These are phyloP conservation scores for Maconellicoccus hirsutus DNA, from an alignment of 1,140 invertebrate species.

Conservation along the genomic window DNA sequence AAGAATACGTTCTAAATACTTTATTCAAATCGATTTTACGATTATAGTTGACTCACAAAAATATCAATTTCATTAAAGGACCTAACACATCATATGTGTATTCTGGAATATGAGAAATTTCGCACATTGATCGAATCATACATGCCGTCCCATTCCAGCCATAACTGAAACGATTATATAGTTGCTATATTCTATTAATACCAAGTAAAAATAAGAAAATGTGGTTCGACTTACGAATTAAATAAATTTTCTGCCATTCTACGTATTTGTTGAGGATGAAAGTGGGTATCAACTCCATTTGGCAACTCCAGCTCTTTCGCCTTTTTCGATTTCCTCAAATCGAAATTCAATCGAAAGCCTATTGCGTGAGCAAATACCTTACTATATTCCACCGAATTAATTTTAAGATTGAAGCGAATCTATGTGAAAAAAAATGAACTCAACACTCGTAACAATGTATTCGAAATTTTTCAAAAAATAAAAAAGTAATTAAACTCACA, in stretches of 20 bases:
- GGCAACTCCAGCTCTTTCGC: not conserved
- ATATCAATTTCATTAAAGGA: not conserved
- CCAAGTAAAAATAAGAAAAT: conserved; percentile 29
- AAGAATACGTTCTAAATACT: not conserved
- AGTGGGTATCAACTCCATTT: not conserved
- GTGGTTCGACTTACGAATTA: conserved; percentile 21
- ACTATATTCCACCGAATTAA: conserved; percentile 22
- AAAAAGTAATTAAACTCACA: not conserved
- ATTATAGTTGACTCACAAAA: conserved; percentile 6
- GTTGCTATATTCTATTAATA: not conserved
- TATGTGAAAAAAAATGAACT: not conserved
- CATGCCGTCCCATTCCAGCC: conserved; percentile 51
- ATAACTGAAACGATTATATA: conserved; percentile 36
- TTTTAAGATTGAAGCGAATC: conserved; percentile 25
- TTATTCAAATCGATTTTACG: not conserved
- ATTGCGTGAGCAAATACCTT: conserved; percentile 24
- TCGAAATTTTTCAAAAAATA: not conserved
- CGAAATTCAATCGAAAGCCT: conserved; percentile 24
- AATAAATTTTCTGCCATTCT: conserved; percentile 7
- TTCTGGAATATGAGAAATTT: conserved; percentile 33
- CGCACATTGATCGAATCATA: conserved; percentile 53
- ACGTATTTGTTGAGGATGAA: conserved; percentile 11
- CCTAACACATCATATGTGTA: not conserved
- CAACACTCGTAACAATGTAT: not conserved
- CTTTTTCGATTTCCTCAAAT: not conserved